These are phyloP conservation scores for Pempheris klunzingeri DNA, from an alignment of 2,797 vertebrate genomes.

Conservation along the genomic window DNA sequence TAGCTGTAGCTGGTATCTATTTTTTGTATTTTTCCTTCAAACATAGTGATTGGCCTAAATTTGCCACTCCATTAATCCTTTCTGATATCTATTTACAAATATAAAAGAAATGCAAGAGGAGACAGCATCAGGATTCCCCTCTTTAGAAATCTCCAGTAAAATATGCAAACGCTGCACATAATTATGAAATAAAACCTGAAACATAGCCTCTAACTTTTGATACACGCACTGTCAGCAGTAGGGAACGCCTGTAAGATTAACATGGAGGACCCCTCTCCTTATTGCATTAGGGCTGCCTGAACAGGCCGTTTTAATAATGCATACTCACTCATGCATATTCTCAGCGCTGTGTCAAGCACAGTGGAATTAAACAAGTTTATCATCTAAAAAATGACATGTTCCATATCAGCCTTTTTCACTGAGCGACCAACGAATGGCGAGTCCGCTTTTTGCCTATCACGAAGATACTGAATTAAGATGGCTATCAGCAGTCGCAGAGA, in stretches of 20 bases:
- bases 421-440: conserved; percentile 42
- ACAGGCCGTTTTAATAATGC: conserved; percentile 82
- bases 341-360: conserved; percentile 73
- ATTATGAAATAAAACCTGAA: conserved; percentile 74
- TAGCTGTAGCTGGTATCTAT: neutral
- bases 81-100: conserved; percentile 1
- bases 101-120: conserved; percentile 14
- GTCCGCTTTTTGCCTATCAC: conserved; percentile 54
- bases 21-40: neutral
- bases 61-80: neutral
- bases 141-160: conserved; percentile 49
- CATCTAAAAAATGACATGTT: conserved; percentile 78
- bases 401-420: conserved; percentile 65
- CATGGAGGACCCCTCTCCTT: conserved; percentile 68
- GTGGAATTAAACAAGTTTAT: conserved; percentile 84
- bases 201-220: conserved; percentile 65
- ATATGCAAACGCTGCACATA: conserved; percentile 70
- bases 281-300: conserved; percentile 69
- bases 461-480: conserved; percentile 68
- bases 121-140: conserved; percentile 28
- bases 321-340: conserved; percentile 83
- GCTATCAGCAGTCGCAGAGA: conserved; percentile 64
- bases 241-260: conserved; percentile 75
- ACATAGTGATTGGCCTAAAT: neutral
- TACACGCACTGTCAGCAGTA: conserved; percentile 74